Percentiles rank a stretch among this genome's conserved stretches.
phyloP scores from a whole-genome alignment of 1,140 invertebrate species.

The Temnothorax curvispinosus region DNA sequence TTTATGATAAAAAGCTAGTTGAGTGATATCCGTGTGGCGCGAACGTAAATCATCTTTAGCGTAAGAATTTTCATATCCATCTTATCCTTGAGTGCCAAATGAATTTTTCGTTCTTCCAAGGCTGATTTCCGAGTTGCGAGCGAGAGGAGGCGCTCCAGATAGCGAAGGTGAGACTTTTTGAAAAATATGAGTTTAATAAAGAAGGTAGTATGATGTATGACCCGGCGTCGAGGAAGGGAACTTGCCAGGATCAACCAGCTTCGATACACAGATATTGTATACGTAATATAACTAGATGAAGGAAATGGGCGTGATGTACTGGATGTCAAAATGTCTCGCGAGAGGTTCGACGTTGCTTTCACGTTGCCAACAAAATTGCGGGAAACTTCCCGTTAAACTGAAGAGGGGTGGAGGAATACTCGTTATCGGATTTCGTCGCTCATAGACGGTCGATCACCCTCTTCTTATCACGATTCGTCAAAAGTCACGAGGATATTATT shows the following conservation, averaged over 20 bases:
- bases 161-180: constrained; percentile 75
- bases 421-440: neutral
- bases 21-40: constrained; percentile 48
- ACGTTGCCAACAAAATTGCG: constrained; percentile 28
- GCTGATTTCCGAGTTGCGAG: constrained; percentile 75
- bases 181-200: constrained; percentile 86
- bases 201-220: constrained; percentile 83
- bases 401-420: neutral
- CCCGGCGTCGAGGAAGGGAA: constrained; percentile 74
- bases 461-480: neutral
- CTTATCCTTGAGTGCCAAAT: constrained; percentile 71
- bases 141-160: constrained; percentile 67
- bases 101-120: constrained; percentile 67
- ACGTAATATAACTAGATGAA: constrained; percentile 75
- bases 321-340: constrained; percentile 61
- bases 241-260: constrained; percentile 79
- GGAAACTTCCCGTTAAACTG: neutral
- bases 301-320: constrained; percentile 69
- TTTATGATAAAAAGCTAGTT: constrained; percentile 51
- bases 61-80: constrained; percentile 70
- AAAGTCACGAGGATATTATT: neutral
- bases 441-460: neutral
- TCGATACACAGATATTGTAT: constrained; percentile 83
- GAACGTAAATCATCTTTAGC: constrained; percentile 67
- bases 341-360: constrained; percentile 37